Conservation (phyloP, 2,888 invertebrate species). For the Euplagia quadripunctaria region DNA sequence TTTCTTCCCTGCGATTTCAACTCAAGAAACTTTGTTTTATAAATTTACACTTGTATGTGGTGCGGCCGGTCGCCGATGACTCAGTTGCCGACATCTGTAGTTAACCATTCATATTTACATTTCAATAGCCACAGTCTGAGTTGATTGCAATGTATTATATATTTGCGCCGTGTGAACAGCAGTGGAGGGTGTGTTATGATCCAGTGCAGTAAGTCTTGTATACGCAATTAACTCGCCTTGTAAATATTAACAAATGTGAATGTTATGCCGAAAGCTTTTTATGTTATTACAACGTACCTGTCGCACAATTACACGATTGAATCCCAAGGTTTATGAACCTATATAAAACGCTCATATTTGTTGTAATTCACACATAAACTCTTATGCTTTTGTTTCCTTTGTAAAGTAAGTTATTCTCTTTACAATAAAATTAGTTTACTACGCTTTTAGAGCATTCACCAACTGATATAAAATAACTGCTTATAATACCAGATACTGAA, state of each 20-base stretch:
- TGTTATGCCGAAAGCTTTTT: conserved; percentile 21
- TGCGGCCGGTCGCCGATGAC: conserved; percentile 40
- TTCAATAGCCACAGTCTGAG: conserved; percentile 43
- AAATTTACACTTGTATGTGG: conserved; percentile 34
- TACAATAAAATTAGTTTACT: conserved; percentile 29
- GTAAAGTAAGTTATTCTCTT: conserved; percentile 23
- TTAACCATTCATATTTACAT: conserved; percentile 54
- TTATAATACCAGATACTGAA: neutral
- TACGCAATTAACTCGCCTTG: conserved; percentile 24
- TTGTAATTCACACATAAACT: conserved; percentile 21
- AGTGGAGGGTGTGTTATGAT: conserved; percentile 43
- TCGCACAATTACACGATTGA: conserved; percentile 23
- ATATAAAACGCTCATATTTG: conserved; percentile 5
- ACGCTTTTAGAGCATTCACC: conserved; percentile 6
- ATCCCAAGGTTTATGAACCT: conserved; percentile 26
- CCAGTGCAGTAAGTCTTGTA: conserved; percentile 41
- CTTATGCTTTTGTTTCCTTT: neutral
- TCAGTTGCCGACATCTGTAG: conserved; percentile 47
- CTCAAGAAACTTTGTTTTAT: conserved; percentile 31
- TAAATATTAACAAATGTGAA: conserved; percentile 27
- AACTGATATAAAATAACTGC: conserved; percentile 13
- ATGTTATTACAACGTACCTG: conserved; percentile 19
- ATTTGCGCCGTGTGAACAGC: conserved; percentile 44
- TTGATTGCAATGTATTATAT: conserved; percentile 48
- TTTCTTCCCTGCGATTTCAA: conserved; percentile 32